Conservation (phyloP, 2,888 invertebrate genomes). For the Callosobruchus maculatus region DNA sequence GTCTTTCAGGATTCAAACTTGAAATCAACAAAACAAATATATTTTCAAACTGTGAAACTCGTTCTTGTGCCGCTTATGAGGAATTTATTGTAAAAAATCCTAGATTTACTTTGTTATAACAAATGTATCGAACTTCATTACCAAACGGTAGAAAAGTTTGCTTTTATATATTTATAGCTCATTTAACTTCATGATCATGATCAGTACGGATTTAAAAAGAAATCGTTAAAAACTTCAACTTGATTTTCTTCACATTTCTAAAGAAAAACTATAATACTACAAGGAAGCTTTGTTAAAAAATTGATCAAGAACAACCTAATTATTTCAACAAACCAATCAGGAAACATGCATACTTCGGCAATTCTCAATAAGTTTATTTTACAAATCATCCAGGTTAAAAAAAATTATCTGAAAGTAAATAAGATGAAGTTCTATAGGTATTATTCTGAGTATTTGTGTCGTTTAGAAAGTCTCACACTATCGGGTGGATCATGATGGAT, state of each 20-base stretch:
- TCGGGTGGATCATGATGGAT: not conserved
- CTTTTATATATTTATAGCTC: not conserved
- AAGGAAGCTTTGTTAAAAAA: not conserved
- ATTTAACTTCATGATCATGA: not conserved
- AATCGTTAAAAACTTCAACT: not conserved
- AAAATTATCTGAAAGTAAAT: too few species aligned
- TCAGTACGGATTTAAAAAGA: not conserved
- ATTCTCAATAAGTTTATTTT: not conserved
- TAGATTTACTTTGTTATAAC: not conserved
- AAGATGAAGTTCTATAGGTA: too few species aligned
- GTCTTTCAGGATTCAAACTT: conserved; percentile 10
- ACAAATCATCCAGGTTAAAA: not conserved
- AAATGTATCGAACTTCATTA: not conserved
- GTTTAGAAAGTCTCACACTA: not conserved
- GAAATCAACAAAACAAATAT: not conserved
- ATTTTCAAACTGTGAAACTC: not conserved
- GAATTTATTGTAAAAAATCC: not conserved
- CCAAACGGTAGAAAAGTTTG: not conserved
- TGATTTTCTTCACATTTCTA: not conserved
- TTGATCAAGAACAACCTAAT: not conserved
- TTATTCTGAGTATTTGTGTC: too few species aligned
- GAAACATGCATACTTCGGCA: not conserved
- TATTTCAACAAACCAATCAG: not conserved
- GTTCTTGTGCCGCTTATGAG: not conserved
- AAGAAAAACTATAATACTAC: not conserved